Conservation (phyloP, 2,888 invertebrate genomes). For the Reticulitermes lucifugus region DNA sequence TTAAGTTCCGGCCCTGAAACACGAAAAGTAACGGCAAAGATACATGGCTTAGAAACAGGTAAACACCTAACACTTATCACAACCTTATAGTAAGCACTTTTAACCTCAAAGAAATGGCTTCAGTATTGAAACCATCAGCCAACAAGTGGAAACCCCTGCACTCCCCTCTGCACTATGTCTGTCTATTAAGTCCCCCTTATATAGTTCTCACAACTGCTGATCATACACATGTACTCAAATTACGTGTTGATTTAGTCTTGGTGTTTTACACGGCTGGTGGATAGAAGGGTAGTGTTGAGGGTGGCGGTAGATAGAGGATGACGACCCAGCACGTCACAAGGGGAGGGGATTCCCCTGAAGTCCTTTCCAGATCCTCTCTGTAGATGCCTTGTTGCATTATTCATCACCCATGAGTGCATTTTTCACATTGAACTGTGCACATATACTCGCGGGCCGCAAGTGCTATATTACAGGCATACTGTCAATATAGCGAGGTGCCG, state of each 20-base stretch:
- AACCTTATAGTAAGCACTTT: too few relatives aligned
- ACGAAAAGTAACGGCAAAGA: too few relatives aligned
- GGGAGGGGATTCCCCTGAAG: conserved; percentile 18
- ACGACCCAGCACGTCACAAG: conserved; percentile 32
- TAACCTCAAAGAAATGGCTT: too few relatives aligned
- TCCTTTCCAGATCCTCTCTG: conserved; percentile 12
- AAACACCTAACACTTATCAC: too few relatives aligned
- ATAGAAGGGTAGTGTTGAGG: conserved; percentile 26
- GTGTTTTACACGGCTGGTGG: conserved; percentile 33
- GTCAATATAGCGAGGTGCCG: neutral
- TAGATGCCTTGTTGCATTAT: conserved; percentile 54
- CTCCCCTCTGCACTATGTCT: neutral
- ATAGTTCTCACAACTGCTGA: conserved; percentile 20
- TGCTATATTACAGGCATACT: conserved; percentile 20
- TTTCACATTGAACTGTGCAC: conserved; percentile 55
- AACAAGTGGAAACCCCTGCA: conserved; percentile 7
- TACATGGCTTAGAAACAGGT: too few relatives aligned
- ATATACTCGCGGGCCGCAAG: conserved; percentile 4
- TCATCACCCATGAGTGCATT: conserved; percentile 57
- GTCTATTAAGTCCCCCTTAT: conserved; percentile 21
- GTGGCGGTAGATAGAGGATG: conserved; percentile 1
- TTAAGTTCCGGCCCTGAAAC: too few relatives aligned
- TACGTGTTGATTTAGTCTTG: conserved; percentile 50
- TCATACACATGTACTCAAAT: conserved; percentile 48
- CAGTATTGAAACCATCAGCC: neutral